Evolutionary conservation across 2,888 invertebrate genomes (phyloP).

Genomic region (Drosophila putrida): DNA sequence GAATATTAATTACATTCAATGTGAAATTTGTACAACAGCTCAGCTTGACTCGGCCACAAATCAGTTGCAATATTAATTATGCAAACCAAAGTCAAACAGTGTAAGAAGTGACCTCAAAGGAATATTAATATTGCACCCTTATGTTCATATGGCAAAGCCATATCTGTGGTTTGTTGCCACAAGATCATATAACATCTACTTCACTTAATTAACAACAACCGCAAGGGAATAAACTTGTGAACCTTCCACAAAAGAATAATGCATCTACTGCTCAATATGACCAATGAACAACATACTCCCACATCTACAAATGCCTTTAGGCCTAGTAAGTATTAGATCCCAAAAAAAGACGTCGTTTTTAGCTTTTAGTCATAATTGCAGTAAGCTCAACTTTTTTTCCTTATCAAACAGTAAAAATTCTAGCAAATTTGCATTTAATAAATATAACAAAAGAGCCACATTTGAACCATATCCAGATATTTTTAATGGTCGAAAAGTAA

Average conservation of each 20-base stretch:
- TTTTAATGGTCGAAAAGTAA: constrained; percentile 2
- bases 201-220: constrained; percentile 42
- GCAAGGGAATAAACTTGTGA: constrained; percentile 21
- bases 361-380: constrained; percentile 55
- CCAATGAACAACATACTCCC: constrained; percentile 1
- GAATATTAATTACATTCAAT: constrained; percentile 51
- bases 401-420: constrained; percentile 73
- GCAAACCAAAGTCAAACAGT: constrained; percentile 48
- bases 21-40: constrained; percentile 30
- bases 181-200: constrained; percentile 25
- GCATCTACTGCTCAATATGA: background rate
- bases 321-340: background rate
- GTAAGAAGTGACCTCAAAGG: constrained; percentile 19
- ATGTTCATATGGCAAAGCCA: background rate
- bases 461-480: constrained; percentile 10
- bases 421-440: constrained; percentile 59
- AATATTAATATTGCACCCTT: constrained; percentile 28
- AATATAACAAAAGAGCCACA: constrained; percentile 37
- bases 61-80: constrained; percentile 51
- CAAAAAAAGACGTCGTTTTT: constrained; percentile 5
- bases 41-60: constrained; percentile 16
- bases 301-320: background rate
- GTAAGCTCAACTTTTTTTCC: constrained; percentile 59
- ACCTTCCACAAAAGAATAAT: background rate
- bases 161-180: constrained; percentile 1